These are phyloP conservation scores for Itoplectis maculator DNA, from an alignment of 2,888 invertebrate genomes.

Conservation along the genomic window DNA sequence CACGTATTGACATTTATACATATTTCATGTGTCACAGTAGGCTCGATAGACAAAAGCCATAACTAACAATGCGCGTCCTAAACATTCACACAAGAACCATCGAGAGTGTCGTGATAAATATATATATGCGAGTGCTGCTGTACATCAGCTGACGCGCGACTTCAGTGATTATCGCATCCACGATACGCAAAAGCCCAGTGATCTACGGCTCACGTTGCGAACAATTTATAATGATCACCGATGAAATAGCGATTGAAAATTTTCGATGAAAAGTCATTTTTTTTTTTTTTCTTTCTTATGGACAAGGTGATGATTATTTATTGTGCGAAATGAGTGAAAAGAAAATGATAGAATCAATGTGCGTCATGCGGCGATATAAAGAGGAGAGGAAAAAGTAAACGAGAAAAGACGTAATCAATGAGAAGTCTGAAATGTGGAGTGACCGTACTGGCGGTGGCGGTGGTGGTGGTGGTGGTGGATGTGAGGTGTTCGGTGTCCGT, in stretches of 20 bases:
- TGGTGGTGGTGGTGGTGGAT: slow-evolving; percentile 64
- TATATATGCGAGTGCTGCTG: too few relatives aligned
- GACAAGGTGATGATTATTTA: slow-evolving; percentile 46
- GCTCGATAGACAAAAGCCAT: slow-evolving; percentile 39
- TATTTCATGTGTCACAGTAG: slow-evolving; percentile 1
- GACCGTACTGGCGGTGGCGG: slow-evolving; percentile 65
- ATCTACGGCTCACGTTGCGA: slow-evolving; percentile 51
- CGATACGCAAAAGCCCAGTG: slow-evolving; percentile 23
- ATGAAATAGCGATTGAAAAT: slow-evolving; percentile 23
- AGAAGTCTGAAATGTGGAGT: slow-evolving; percentile 59
- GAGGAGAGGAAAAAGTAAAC: slow-evolving; percentile 11
- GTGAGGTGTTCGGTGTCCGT: slow-evolving; percentile 67
- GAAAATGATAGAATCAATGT: slow-evolving; percentile 44
- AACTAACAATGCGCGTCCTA: slow-evolving; percentile 50
- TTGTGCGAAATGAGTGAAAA: slow-evolving; percentile 20
- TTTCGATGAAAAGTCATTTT: slow-evolving; percentile 9
- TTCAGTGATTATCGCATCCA: slow-evolving; percentile 30
- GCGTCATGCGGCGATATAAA: slow-evolving; percentile 54
- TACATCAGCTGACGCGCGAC: slow-evolving; percentile 48
- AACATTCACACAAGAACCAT: slow-evolving; percentile 47
- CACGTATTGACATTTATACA: slow-evolving; percentile 49
- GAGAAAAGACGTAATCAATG: slow-evolving; percentile 31
- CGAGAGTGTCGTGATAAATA: slow-evolving; percentile 23
- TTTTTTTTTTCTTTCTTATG: slow-evolving; percentile 18
- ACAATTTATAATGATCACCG: slow-evolving; percentile 50